Evolutionary conservation across 2,113 vertebrate genomes (phyloP).

Genomic region (Scartelaos histophorus): DNA sequence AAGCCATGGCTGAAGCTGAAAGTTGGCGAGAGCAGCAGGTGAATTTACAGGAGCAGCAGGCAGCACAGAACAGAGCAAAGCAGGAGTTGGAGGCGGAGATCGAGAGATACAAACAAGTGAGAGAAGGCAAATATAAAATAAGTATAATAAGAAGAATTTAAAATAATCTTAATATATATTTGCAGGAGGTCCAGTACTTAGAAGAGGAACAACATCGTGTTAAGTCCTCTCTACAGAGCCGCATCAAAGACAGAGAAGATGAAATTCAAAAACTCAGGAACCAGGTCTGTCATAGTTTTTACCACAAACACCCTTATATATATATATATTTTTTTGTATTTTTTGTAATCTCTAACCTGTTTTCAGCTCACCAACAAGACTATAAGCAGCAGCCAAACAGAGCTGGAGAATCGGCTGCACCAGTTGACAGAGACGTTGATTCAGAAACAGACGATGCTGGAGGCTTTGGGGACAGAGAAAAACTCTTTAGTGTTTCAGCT

Average conservation of each 20-base stretch:
- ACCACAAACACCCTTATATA: neutral
- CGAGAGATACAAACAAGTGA: slow-evolving; percentile 91
- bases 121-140: neutral
- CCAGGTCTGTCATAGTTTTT: slow-evolving; percentile 72
- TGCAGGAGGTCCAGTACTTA: slow-evolving; percentile 87
- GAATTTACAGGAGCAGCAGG: slow-evolving; percentile 87
- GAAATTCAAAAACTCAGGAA: slow-evolving; percentile 99
- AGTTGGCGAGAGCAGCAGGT: slow-evolving; percentile 86
- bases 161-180: slow-evolving; percentile 10
- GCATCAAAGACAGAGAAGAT: slow-evolving; percentile 94
- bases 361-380: slow-evolving; percentile 92
- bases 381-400: slow-evolving; percentile 87
- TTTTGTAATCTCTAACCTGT: neutral
- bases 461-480: slow-evolving; percentile 95
- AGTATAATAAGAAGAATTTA: neutral
- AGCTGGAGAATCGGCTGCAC: slow-evolving; percentile 93
- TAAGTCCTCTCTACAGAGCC: slow-evolving; percentile 88
- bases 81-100: slow-evolving; percentile 89
- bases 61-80: slow-evolving; percentile 78
- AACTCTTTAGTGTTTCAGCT: slow-evolving; percentile 93
- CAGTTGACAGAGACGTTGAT: slow-evolving; percentile 97
- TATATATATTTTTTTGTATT: neutral
- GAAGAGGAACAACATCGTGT: slow-evolving; percentile 91
- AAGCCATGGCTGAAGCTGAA: slow-evolving; percentile 88
- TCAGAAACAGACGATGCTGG: slow-evolving; percentile 99